A percentile compares a stretch with the other conserved stretches of the same genome.
Evolutionary conservation across 2,888 invertebrate species (phyloP).

Genomic region (Eilema sororculum): DNA sequence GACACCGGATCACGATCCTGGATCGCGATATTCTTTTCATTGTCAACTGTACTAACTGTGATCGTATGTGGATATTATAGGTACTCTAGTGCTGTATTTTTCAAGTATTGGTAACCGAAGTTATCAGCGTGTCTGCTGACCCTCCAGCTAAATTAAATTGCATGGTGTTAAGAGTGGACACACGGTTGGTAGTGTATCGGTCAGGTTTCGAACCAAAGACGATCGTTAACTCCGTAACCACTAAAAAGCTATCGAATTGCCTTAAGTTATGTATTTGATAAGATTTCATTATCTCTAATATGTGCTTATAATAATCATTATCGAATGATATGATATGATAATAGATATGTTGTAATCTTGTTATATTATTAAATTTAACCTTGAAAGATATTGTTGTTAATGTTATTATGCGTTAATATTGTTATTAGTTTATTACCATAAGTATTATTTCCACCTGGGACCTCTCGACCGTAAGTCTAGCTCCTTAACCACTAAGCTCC

Average conservation of each 20-base stretch:
- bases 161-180: too few relatives aligned
- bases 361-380: not conserved
- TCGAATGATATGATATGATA: not conserved
- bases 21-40: too few relatives aligned
- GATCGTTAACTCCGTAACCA: too few relatives aligned
- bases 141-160: too few relatives aligned
- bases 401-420: not conserved
- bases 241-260: too few relatives aligned
- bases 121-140: too few relatives aligned
- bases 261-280: not conserved
- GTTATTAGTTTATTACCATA: not conserved
- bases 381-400: not conserved
- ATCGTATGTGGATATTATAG: not conserved
- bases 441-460: not conserved
- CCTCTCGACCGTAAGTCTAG: not conserved
- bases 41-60: not conserved
- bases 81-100: too few relatives aligned
- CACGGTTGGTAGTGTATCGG: too few relatives aligned
- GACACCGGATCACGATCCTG: too few relatives aligned
- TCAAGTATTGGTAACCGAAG: too few relatives aligned
- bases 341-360: not conserved
- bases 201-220: too few relatives aligned
- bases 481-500: not conserved
- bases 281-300: not conserved
- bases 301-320: not conserved